Conservation (phyloP, 2,113 vertebrate genomes). For the Neolamprologus brichardi region DNA sequence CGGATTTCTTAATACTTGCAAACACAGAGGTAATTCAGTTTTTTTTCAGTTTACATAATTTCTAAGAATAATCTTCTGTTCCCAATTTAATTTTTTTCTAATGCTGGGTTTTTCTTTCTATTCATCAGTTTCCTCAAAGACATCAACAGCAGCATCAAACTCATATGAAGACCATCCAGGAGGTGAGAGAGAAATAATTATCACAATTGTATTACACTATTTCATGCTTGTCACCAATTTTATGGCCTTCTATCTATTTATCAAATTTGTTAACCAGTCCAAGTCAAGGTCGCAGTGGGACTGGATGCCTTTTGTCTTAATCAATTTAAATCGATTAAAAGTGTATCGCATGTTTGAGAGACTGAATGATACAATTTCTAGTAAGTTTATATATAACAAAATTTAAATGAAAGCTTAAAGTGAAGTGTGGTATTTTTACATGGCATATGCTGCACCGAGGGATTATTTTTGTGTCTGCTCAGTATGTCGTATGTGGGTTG, state of each 20-base stretch:
- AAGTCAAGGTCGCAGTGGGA: accelerated
- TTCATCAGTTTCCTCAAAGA: neutral
- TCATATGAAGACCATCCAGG: accelerated
- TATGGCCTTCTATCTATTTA: accelerated
- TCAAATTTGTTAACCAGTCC: neutral
- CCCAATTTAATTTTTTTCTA: neutral
- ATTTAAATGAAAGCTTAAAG: accelerated
- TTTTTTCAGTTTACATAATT: accelerated
- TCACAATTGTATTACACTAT: accelerated
- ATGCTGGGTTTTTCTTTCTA: neutral
- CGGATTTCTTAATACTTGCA: too few relatives aligned
- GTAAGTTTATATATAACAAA: accelerated
- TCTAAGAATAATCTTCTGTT: accelerated
- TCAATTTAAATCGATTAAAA: accelerated
- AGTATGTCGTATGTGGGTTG: accelerated
- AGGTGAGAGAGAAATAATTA: neutral
- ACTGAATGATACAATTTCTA: accelerated
- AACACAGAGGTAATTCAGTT: neutral
- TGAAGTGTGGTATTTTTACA: accelerated
- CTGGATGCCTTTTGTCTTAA: neutral
- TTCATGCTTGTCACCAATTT: neutral
- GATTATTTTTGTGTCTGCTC: neutral
- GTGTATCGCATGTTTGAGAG: accelerated
- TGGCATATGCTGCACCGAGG: accelerated
- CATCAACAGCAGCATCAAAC: accelerated